Conservation (phyloP, 2,797 vertebrate genomes). For the Ceryle rudis region DNA sequence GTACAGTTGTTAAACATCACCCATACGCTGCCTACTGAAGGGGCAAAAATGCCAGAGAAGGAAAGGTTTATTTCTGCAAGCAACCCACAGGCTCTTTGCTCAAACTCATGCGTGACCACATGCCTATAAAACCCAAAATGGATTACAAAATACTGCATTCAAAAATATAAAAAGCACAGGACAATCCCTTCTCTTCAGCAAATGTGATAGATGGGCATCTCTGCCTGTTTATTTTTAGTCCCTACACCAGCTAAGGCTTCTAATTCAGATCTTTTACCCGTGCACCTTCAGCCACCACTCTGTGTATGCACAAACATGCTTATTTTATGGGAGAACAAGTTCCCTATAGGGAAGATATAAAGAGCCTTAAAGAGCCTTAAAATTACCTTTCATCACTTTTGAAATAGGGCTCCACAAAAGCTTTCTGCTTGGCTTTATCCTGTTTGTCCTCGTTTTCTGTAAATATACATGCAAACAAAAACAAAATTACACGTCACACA, state of each 20-base stretch:
- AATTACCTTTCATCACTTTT: slow-evolving; percentile 81
- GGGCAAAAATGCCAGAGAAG: background rate
- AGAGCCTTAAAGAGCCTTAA: background rate
- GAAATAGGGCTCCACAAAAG: slow-evolving; percentile 77
- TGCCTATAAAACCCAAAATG: background rate
- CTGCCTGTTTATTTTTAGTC: background rate
- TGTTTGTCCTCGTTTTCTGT: slow-evolving; percentile 77
- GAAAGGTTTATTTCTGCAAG: background rate
- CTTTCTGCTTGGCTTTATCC: slow-evolving; percentile 78
- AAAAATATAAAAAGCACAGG: background rate
- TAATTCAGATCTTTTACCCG: background rate
- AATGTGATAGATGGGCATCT: background rate
- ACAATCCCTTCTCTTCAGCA: background rate
- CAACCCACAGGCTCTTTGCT: background rate
- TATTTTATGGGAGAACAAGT: background rate
- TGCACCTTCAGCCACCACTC: background rate
- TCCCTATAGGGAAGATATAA: background rate
- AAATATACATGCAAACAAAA: slow-evolving; percentile 30
- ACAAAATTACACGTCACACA: background rate
- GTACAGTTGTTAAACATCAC: background rate
- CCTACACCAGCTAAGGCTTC: background rate
- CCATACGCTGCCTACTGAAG: background rate
- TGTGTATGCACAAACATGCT: background rate
- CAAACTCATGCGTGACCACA: background rate
- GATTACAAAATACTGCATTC: background rate